A percentile compares a stretch with the other conserved stretches of the same genome.
Evolutionary conservation across 1,140 invertebrate species (phyloP).

Genomic region (Colletes latitarsis): DNA sequence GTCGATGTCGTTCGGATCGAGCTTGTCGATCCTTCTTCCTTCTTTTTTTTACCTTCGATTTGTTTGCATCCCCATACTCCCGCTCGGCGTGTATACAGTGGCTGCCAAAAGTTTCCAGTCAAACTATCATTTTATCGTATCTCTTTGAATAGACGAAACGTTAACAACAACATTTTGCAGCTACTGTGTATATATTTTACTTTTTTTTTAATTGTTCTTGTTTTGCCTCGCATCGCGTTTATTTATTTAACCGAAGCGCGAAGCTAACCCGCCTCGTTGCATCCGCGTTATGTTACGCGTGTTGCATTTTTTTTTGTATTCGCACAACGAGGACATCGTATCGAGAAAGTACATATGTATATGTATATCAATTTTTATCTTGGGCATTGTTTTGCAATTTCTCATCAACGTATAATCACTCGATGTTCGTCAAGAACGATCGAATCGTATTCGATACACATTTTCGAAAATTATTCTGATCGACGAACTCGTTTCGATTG

Average conservation of each 20-base stretch:
- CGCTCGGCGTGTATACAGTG: no score
- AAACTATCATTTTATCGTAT: neutral
- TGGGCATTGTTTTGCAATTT: no score
- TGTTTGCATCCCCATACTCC: neutral
- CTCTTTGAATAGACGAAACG: neutral
- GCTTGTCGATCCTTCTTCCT: conserved; percentile 37
- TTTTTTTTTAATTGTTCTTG: neutral
- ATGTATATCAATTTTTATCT: no score
- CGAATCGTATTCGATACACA: no score
- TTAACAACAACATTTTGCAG: no score
- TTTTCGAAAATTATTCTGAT: neutral
- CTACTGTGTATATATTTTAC: no score
- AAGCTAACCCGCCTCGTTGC: neutral
- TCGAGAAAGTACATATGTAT: no score
- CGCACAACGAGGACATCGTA: no score
- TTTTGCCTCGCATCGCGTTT: conserved; percentile 12
- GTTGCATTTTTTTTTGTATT: no score
- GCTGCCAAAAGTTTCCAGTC: neutral
- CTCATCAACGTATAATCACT: no score
- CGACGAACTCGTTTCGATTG: neutral
- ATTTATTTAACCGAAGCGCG: neutral
- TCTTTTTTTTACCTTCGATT: conserved; percentile 18
- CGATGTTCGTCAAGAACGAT: no score
- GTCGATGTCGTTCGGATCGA: neutral
- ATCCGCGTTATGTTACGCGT: no score